A percentile compares a stretch with the other conserved stretches of the same genome.
Evolutionary conservation across 2,888 invertebrate species (phyloP).

Genomic region (Oegoconia quadripuncta): DNA sequence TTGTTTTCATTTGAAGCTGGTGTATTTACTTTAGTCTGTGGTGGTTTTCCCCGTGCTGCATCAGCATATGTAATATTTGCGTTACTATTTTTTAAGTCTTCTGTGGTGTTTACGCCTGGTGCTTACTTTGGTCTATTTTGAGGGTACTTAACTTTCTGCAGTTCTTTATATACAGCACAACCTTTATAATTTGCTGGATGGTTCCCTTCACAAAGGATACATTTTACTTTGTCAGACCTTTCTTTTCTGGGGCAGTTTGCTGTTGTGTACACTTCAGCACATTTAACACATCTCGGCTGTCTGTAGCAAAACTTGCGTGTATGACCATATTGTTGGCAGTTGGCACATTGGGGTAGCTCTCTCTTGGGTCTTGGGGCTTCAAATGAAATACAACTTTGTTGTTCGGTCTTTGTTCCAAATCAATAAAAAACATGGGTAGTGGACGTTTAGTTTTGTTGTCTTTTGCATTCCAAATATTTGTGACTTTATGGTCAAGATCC

Average conservation of each 20-base stretch:
- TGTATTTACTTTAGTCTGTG: too few relatives aligned
- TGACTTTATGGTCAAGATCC: conserved; percentile 11
- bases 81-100: conserved; percentile 3
- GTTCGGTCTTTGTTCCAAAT: conserved; percentile 8
- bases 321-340: conserved; percentile 26
- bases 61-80: too few relatives aligned
- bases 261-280: conserved; percentile 18
- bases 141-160: conserved; percentile 17
- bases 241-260: conserved; percentile 16
- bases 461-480: conserved; percentile 19
- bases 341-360: conserved; percentile 21
- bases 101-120: neutral
- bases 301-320: conserved; percentile 21
- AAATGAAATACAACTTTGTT: conserved; percentile 14
- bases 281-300: conserved; percentile 24
- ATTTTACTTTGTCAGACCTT: conserved; percentile 22
- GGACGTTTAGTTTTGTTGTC: conserved; percentile 13
- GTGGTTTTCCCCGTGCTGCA: too few relatives aligned
- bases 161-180: conserved; percentile 19
- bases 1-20: too few relatives aligned
- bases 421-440: conserved; percentile 16
- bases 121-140: neutral
- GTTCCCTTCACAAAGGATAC: conserved; percentile 23
- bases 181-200: conserved; percentile 26
- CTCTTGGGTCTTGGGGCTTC: conserved; percentile 23